A percentile compares a stretch with the other conserved stretches of the same genome.
Conservation (phyloP, 2,888 invertebrate genomes). For the Tillus elongatus region DNA sequence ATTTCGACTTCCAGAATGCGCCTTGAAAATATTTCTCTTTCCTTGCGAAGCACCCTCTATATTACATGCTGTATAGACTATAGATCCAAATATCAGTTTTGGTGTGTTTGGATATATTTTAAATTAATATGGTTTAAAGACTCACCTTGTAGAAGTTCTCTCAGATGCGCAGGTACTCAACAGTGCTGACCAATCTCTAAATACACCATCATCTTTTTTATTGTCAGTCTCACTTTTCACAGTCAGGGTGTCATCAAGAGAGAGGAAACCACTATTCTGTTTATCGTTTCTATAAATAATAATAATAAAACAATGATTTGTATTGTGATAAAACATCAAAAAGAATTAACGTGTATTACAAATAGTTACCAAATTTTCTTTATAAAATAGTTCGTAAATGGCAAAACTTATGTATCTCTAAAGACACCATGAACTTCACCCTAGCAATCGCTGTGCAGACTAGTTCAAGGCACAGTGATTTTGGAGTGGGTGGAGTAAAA, state of each 20-base stretch:
- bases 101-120: no score
- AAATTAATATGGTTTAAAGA: no score
- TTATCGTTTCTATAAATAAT: slow-evolving; percentile 33
- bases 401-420: no score
- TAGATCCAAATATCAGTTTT: no score
- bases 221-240: slow-evolving; percentile 35
- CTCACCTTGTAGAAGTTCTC: slow-evolving; percentile 25
- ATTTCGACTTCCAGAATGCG: no score
- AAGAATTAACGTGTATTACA: slow-evolving; percentile 2
- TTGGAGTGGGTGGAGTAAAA: no score
- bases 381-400: not conserved
- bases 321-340: slow-evolving; percentile 6
- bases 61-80: no score
- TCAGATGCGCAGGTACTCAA: slow-evolving; percentile 37
- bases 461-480: no score
- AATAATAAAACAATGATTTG: slow-evolving; percentile 12
- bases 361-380: not conserved
- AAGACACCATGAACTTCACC: no score
- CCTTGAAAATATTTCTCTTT: no score
- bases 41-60: no score
- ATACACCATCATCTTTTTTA: slow-evolving; percentile 32
- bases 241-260: slow-evolving; percentile 44
- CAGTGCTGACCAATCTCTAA: slow-evolving; percentile 48
- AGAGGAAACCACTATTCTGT: slow-evolving; percentile 42
- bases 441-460: no score